These are phyloP conservation scores for Xenopus petersii DNA, from an alignment of 2,797 vertebrate species.

Conservation along the genomic window DNA sequence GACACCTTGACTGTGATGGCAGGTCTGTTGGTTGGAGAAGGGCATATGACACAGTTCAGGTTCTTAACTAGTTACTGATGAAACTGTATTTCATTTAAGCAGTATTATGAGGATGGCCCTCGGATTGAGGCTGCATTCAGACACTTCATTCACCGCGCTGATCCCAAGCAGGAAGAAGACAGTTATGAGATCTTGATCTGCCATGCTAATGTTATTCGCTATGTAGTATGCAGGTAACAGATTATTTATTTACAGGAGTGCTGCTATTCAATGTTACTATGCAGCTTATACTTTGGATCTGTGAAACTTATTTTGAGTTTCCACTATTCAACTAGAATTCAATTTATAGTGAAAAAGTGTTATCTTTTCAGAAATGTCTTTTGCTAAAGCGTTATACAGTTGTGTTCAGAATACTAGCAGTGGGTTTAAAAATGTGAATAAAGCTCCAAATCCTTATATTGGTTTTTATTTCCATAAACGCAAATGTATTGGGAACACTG, in stretches of 20 bases:
- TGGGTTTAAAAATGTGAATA: too few relatives aligned
- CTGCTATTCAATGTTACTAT: too few relatives aligned
- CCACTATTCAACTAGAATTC: background rate
- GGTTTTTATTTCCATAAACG: too few relatives aligned
- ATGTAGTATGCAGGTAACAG: slow-evolving; percentile 92
- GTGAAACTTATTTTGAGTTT: too few relatives aligned
- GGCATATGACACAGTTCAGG: background rate
- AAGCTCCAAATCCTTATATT: too few relatives aligned
- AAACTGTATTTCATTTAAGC: slow-evolving; percentile 67
- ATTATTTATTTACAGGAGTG: background rate
- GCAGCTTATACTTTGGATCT: too few relatives aligned
- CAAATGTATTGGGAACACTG: too few relatives aligned
- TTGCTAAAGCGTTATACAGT: too few relatives aligned
- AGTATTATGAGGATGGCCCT: slow-evolving; percentile 97
- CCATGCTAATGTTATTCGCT: slow-evolving; percentile 97
- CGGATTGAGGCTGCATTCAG: slow-evolving; percentile 96
- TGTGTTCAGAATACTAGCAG: too few relatives aligned
- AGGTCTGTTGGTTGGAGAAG: background rate
- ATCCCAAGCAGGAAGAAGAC: slow-evolving; percentile 91
- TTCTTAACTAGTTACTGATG: background rate
- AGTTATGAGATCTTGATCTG: slow-evolving; percentile 97
- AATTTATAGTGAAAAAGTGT: background rate
- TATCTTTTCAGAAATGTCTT: too few relatives aligned
- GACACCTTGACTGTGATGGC: background rate
- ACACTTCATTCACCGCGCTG: slow-evolving; percentile 92